These are phyloP conservation scores for Amia ocellicauda DNA, from an alignment of 2,113 vertebrate genomes.

Conservation along the genomic window DNA sequence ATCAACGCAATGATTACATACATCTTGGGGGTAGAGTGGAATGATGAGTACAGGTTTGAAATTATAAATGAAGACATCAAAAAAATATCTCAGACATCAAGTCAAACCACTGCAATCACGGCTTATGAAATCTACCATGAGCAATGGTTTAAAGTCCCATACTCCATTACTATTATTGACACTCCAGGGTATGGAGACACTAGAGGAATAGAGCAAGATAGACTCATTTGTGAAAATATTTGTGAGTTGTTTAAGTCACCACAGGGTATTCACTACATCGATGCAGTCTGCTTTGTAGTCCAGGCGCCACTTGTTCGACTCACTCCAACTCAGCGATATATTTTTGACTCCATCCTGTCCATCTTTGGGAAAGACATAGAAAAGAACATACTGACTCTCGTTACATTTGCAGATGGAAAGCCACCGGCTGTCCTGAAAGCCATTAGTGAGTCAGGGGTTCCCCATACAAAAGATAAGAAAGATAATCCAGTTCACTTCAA, in stretches of 20 bases:
- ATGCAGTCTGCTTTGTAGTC: constrained; percentile 34
- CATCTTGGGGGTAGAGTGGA: constrained; percentile 31
- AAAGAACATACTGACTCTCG: constrained; percentile 22
- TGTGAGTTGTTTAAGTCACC: constrained; percentile 9
- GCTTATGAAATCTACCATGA: constrained; percentile 20
- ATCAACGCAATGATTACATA: constrained; percentile 41
- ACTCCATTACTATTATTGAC: constrained; percentile 27
- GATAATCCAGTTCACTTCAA: constrained; percentile 10
- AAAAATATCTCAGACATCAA: background rate
- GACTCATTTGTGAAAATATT: background rate
- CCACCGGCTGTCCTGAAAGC: constrained; percentile 14
- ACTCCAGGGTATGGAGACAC: constrained; percentile 31
- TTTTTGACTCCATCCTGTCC: constrained; percentile 28
- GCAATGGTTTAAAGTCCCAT: background rate
- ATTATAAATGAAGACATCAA: constrained; percentile 29
- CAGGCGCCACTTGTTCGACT: constrained; percentile 27
- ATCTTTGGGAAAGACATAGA: constrained; percentile 35
- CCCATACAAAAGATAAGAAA: constrained; percentile 11
- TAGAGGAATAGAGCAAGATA: background rate
- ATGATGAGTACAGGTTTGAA: constrained; percentile 30
- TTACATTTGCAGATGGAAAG: constrained; percentile 25
- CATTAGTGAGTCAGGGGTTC: constrained; percentile 10
- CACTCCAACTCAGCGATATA: constrained; percentile 19
- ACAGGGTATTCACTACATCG: constrained; percentile 21
- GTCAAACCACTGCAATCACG: constrained; percentile 10